Base-by-base conservation (phyloP, 2,797 vertebrate species). In the Atherinosoma microstoma region DNA sequence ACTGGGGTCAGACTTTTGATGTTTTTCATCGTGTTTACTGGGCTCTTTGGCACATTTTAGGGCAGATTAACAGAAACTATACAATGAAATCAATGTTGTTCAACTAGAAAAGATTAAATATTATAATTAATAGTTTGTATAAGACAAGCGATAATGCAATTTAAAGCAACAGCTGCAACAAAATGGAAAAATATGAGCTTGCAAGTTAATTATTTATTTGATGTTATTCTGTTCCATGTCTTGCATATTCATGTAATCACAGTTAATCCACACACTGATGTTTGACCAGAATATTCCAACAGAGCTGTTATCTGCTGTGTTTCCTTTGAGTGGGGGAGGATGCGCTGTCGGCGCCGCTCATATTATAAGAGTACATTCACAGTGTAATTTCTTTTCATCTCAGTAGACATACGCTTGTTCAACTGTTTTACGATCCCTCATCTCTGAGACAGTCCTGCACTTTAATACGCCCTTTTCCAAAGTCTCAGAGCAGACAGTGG, bases 361-460 rank as follows among this genome's bases (percentile, higher is more conserved):
- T 59, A 58, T 75, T 60, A 57, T 29, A 1, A 51, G 45, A n/a
- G 40, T 6, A 42, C 42, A 53, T 59, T 64, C 47, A 54, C 16
- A 35, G 27, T 67, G 51, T 1, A 18, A 62, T 67, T 74, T 79
- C 56, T 53, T 75, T 82, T 83, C 75, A 73, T 83, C 65, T 76
- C 27, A 8, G 1, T 47, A n/a, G 58, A 59, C n/a, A 3, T n/a
- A 1, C 32, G 58, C 73, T 59, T 57, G 36, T 75, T 79, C 10
- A 3, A 69, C 70, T 59, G 35, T 67, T 85, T 82, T 45, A 68
- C 54, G 57, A 57, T 66, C 64, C 70, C 76, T 65, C 51, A 62
- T 54, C 66, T 82, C 20, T 53, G 69, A 58, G 61, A 66, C 3
- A 13, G 34, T 24, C 57, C 58, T 73, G 32, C n/a, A 12, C 49